Percentiles rank a stretch among this genome's conserved stretches.
These are phyloP conservation scores for Trididemnum clinides DNA, from an alignment of 23 tunicate genomes.

Conservation along the genomic window DNA sequence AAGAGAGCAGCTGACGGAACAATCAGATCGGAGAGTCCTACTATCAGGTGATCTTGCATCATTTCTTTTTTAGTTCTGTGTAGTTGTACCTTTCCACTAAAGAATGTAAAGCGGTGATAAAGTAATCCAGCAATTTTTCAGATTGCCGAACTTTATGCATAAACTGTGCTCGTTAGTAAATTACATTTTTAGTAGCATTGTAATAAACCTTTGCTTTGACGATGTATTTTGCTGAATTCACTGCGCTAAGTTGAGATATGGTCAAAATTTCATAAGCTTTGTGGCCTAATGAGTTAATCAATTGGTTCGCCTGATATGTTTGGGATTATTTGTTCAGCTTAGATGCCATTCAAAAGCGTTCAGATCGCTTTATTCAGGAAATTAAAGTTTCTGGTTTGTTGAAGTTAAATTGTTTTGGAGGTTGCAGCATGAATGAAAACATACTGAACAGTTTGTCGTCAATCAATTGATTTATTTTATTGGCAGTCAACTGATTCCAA, in stretches of 20 bases:
- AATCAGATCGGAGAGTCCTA: not conserved
- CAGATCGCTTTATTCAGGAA: not conserved
- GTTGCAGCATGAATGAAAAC: not conserved
- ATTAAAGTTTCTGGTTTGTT: not conserved
- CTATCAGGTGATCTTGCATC: slow-evolving; percentile 15
- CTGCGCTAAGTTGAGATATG: not conserved
- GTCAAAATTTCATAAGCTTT: slow-evolving; percentile 4
- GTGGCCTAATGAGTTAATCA: not conserved
- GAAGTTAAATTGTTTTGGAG: slow-evolving; percentile 16
- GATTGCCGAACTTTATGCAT: not conserved
- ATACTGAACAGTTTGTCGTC: too few species aligned
- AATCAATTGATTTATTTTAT: too few species aligned
- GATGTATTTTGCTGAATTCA: not conserved
- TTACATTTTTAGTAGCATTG: not conserved
- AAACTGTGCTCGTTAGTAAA: slow-evolving; percentile 23
- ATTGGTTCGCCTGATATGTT: not conserved
- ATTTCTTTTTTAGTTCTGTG: not conserved
- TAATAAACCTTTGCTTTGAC: not conserved
- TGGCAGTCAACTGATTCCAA: too few species aligned
- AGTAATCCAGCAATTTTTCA: not conserved
- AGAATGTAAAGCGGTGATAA: not conserved
- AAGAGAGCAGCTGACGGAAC: too few species aligned
- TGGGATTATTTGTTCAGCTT: not conserved
- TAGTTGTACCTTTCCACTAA: not conserved
- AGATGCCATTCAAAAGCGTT: slow-evolving; percentile 7